phyloP scores from a whole-genome alignment of 2,888 invertebrate genomes.

The Perithous albicinctus region DNA sequence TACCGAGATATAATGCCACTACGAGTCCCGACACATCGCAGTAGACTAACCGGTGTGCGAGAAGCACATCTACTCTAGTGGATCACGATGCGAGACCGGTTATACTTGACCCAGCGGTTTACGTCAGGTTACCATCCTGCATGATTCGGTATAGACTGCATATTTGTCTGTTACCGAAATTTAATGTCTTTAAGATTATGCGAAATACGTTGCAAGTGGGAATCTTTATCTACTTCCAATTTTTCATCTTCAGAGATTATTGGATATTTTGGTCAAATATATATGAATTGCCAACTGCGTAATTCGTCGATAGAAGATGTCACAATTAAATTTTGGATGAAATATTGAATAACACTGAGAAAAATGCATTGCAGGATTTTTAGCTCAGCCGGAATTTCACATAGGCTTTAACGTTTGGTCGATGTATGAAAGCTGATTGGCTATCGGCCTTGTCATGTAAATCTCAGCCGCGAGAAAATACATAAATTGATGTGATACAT shows the following conservation, averaged over 20 bases:
- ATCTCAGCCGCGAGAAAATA: not conserved
- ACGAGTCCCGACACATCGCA: constrained; percentile 36
- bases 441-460: not conserved
- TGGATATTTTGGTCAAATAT: no score
- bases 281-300: not conserved
- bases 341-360: not conserved
- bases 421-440: not conserved
- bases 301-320: constrained; percentile 6
- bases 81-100: constrained; percentile 75
- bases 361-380: constrained; percentile 2
- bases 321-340: not conserved
- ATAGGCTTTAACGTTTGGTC: not conserved
- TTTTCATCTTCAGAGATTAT: not conserved
- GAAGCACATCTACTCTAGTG: constrained; percentile 38
- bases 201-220: not conserved
- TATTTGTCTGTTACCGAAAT: constrained; percentile 36
- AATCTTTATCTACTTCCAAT: not conserved
- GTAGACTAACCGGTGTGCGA: constrained; percentile 51
- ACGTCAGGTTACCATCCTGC: constrained; percentile 47
- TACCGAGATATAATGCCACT: constrained; percentile 35
- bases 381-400: not conserved
- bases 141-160: constrained; percentile 8
- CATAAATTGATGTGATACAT: not conserved
- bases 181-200: not conserved
- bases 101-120: constrained; percentile 81